Evolutionary conservation across 2,797 vertebrate species (phyloP), one percentile per base, ranked within the genome.

Genomic region (Melanotaenia pygmaea): DNA sequence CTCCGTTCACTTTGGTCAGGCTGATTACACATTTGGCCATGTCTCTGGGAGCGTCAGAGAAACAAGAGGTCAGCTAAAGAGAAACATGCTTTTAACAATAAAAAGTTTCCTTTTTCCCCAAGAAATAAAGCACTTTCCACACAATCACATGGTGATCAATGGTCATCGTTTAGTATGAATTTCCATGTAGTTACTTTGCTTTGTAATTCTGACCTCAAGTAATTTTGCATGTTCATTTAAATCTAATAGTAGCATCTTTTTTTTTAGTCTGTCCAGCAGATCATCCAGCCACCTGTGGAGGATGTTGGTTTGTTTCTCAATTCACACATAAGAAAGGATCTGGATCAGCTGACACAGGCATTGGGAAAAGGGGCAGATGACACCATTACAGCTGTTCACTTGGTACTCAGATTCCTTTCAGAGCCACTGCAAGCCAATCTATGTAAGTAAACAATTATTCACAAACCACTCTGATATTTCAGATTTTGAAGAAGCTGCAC

Each of bases 361-460:
- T 84, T 97, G 81, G 96, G 95, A 4, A 95, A 85, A 88, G 95
- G 94, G 0, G 75, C 87, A 0, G 96, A 98, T 18, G 95, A 97
- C 62, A 88, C 91, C 0, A 5, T 72, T 40, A 92, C 58, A 3
- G 68, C 83, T 5, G 34, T 94, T 24, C 95, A 97, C 64, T 79
- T 96, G 0, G n/a, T 93, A 59, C 87, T 98, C 54, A 0, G 66
- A 83, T 75, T 89, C 38, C 85, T 97, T 0, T 77, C 62, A 2
- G 77, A 86, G 0, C 79, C 80, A 3, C 76, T 50, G 59, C 64
- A 70, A 1, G 16, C 32, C 13, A 71, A 22, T 73, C 89, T 86
- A 20, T 60, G 96, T 96, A 94, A 94, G 94, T 3, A 35, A 12
- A 20, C 7, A 0, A 7, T 9, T n/a, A 2, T 3, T 67, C 0